phyloP scores from a whole-genome alignment of 2,888 invertebrate genomes.

The Chironomus tentans region DNA sequence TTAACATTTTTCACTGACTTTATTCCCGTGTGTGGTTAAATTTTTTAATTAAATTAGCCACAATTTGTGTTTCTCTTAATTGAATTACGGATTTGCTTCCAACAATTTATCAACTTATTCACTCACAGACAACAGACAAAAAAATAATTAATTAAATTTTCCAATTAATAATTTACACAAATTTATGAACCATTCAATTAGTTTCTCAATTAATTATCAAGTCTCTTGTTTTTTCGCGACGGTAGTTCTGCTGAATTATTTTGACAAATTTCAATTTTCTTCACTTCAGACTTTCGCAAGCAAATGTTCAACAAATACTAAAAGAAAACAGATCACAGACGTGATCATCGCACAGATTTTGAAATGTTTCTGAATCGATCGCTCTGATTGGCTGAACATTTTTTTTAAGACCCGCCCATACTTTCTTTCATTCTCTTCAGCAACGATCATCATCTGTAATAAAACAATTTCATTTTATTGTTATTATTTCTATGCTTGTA shows the following conservation, averaged over 20 bases:
- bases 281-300: neutral
- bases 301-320: slow-evolving; percentile 8
- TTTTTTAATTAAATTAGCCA: neutral
- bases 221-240: neutral
- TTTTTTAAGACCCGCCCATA: no score
- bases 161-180: slow-evolving; percentile 14
- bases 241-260: neutral
- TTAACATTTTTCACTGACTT: neutral
- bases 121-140: neutral
- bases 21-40: neutral
- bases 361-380: neutral
- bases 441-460: neutral
- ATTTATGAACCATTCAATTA: neutral
- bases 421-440: no score
- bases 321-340: neutral
- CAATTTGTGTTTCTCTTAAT: neutral
- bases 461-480: neutral
- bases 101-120: slow-evolving; percentile 16
- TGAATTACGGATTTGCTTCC: neutral
- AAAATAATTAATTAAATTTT: slow-evolving; percentile 9
- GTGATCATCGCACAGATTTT: neutral
- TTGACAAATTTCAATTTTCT: neutral
- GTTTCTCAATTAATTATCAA: slow-evolving; percentile 2
- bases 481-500: no score
- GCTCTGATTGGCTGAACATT: no score